Evolutionary conservation across 2,888 invertebrate genomes (phyloP), one percentile per base, ranked within the genome.

Genomic region (Isoperla grammatica): DNA sequence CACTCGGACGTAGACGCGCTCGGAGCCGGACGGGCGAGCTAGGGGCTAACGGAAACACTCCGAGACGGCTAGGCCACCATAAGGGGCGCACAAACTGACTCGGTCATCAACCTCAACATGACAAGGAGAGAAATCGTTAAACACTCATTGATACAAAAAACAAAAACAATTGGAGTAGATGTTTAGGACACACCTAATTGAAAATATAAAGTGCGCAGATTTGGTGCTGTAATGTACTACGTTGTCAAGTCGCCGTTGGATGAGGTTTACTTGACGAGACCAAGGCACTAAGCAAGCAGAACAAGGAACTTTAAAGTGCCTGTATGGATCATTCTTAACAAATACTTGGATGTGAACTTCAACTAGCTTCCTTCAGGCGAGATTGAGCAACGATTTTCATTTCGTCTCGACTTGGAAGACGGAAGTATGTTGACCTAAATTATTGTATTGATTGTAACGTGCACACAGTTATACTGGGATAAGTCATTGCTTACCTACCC

Each of bases 1-100:
- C 37, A 63, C 68, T 15, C 65, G 64, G 56, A 69, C 68, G 64
- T 69, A 68, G 60, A 65, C 53, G 22, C 1, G 56, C 54, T 54
- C 62, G 55, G 45, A 1, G 59, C 61, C 37, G 50, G 15, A n/a
- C 35, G 50, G 50, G 17, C 11, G 12, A n/a, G 37, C 20, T n/a
- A 35, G 29, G 29, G 43, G n/a, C 13, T 22, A 48, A 29, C 8
- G 29, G 29, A 29, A 4, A 29, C 29, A 4, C 29, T 29, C 29
- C 29, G 8, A 29, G 29, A 6, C 29, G 29, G 29, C 5, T 4
- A 29, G 29, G 4, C 5, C 5, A 29, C 5, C 29, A 29, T 29
- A 4, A 29, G 8, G 5, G 29, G 5, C 5, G 29, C 29, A 29
- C 5, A 4, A 29, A 29, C 29, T 29, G 29, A 29, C 8, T 29